phyloP scores from a whole-genome alignment of 2,888 invertebrate species.

The Acleris emargana region DNA sequence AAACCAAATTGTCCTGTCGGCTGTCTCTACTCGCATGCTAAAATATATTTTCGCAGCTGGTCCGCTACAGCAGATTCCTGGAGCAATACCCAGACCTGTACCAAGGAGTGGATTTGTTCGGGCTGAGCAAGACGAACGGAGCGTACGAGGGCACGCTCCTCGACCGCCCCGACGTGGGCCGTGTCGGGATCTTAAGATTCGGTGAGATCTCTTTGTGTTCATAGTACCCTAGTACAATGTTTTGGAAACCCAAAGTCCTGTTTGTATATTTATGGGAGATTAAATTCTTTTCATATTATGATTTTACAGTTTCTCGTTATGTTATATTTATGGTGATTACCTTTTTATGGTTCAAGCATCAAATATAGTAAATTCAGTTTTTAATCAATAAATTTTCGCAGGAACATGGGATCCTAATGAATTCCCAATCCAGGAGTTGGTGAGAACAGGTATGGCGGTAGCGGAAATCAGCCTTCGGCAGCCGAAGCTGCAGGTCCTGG shows the following conservation, averaged over 20 bases:
- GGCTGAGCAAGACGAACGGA: conserved; percentile 56
- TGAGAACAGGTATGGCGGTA: conserved; percentile 60
- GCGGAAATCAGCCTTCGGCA: conserved; percentile 63
- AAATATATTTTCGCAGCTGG: conserved; percentile 55
- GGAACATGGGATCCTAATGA: conserved; percentile 71
- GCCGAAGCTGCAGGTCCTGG: conserved; percentile 69
- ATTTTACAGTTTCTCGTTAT: no score
- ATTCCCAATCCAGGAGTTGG: conserved; percentile 64
- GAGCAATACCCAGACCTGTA: conserved; percentile 60
- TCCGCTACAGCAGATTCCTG: conserved; percentile 66
- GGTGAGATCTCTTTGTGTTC: conserved; percentile 50
- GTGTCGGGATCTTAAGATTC: conserved; percentile 65
- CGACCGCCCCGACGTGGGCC: conserved; percentile 66
- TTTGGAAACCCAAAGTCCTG: no score
- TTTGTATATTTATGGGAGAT: no score
- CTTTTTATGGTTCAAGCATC: background rate
- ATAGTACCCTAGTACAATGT: no score
- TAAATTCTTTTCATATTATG: no score
- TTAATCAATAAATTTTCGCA: conserved; percentile 40
- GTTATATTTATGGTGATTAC: no score
- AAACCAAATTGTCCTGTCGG: background rate
- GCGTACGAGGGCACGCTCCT: conserved; percentile 63
- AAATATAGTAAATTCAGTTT: no score
- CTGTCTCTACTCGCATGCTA: background rate
- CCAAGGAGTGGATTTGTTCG: conserved; percentile 70